Conservation (phyloP, 2,113 vertebrate genomes). For the Dipodomys spectabilis region DNA sequence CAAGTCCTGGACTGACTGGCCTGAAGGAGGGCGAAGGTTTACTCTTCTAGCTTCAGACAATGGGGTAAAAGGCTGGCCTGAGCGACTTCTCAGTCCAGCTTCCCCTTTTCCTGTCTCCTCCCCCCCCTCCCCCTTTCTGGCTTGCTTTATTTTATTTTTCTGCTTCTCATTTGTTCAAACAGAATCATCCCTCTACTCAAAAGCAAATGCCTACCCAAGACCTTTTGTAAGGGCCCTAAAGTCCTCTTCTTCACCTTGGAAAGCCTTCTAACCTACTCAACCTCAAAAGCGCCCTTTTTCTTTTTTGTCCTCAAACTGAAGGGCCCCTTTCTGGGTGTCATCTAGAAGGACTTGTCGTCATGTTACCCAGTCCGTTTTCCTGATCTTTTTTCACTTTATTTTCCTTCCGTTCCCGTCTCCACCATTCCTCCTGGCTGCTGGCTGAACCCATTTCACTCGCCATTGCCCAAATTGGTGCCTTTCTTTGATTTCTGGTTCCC, state of each 20-base stretch:
- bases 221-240: too few relatives aligned
- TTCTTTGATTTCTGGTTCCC: neutral
- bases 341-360: neutral
- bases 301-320: neutral
- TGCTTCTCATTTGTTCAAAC: neutral
- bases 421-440: neutral
- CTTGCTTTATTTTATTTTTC: neutral
- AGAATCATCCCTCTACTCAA: neutral
- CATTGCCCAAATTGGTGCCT: neutral
- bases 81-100: neutral
- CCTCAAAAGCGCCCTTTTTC: neutral
- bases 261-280: too few relatives aligned
- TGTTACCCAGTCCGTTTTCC: neutral
- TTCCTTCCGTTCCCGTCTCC: neutral
- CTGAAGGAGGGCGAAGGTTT: neutral
- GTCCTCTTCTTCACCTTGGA: too few relatives aligned
- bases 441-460: fast-evolving
- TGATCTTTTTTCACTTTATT: neutral
- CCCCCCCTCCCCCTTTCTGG: neutral
- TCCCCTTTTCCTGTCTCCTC: neutral
- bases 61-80: neutral
- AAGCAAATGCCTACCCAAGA: neutral
- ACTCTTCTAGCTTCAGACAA: neutral
- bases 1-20: neutral
- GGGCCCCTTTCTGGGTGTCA: neutral